These are phyloP conservation scores for Cheilinus undulatus DNA, from an alignment of 2,113 vertebrate genomes.

Conservation along the genomic window DNA sequence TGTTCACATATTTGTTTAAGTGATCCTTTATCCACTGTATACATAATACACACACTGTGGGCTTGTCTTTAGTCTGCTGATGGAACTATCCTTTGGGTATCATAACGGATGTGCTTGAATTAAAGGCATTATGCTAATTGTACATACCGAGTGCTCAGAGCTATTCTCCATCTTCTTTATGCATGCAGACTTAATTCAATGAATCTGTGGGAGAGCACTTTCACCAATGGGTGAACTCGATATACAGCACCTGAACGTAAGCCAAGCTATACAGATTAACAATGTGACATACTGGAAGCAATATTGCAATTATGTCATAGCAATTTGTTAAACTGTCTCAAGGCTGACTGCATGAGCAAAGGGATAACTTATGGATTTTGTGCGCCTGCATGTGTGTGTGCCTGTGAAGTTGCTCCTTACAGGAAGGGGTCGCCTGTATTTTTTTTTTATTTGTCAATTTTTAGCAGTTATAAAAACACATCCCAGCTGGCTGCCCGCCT, in stretches of 20 bases:
- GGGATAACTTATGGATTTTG: conserved; percentile 34
- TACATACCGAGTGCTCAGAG: conserved; percentile 64
- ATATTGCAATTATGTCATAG: conserved; percentile 68
- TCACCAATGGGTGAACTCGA: conserved; percentile 62
- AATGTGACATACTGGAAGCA: conserved; percentile 68
- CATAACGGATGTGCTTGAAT: conserved; percentile 63
- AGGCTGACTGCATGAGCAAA: conserved; percentile 39
- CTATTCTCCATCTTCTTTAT: conserved; percentile 75
- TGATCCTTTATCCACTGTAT: conserved; percentile 46
- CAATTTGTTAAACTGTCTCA: conserved; percentile 72
- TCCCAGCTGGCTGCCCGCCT: conserved; percentile 76
- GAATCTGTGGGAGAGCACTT: conserved; percentile 68
- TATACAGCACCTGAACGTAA: conserved; percentile 57
- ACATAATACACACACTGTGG: conserved; percentile 48
- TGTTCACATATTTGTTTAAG: conserved; percentile 68
- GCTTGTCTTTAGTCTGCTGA: conserved; percentile 60
- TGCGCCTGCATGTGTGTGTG: conserved; percentile 4
- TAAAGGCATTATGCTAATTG: conserved; percentile 77
- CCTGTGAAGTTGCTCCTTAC: conserved; percentile 12
- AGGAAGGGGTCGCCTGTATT: conserved; percentile 51
- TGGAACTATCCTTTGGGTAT: conserved; percentile 67
- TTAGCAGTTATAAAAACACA: conserved; percentile 77
- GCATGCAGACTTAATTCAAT: conserved; percentile 63
- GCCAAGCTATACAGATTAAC: conserved; percentile 74
- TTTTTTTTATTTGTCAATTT: conserved; percentile 64